Evolutionary conservation across 35 echinoderm and acorn worm species (phyloP), one percentile per base, ranked within the genome.

Genomic region (Ptychodera flava): DNA sequence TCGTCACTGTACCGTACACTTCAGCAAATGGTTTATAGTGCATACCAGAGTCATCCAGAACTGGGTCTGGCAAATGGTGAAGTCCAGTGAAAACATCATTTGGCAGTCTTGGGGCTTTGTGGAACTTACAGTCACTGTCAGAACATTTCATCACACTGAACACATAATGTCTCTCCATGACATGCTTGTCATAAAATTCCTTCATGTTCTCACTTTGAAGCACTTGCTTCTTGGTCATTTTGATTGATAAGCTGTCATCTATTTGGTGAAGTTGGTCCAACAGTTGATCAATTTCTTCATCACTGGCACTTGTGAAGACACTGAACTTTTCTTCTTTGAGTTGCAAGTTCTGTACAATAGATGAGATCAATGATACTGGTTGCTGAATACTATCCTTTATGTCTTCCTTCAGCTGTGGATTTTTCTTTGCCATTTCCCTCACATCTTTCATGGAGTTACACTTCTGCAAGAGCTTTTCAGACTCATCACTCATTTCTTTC

Each of bases 171-270:
- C 75, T 77, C 36, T 31, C 31, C 28, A 36, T 32, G 1, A 2
- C 27, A 78, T 88, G 86, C 28, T 78, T 84, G 0, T 92, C 80
- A 29, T 85, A 52, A 34, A 86, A 85, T 29, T 0, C 0, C 31
- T 81, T 81, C 16, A 81, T 34, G 16, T 15, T 81, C 82, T n/a
- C n/a, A n/a, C n/a, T n/a, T n/a, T n/a, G n/a, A n/a, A n/a, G n/a
- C n/a, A n/a, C n/a, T n/a, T n/a, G n/a, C n/a, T n/a, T n/a, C n/a
- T n/a, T n/a, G n/a, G n/a, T n/a, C n/a, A n/a, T n/a, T n/a, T n/a
- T n/a, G n/a, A n/a, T n/a, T n/a, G n/a, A n/a, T n/a, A n/a, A n/a
- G n/a, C n/a, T n/a, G n/a, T n/a, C n/a, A n/a, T n/a, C n/a, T n/a
- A n/a, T n/a, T n/a, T n/a, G n/a, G n/a, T n/a, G n/a, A n/a, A n/a